Conservation (phyloP, 1,140 invertebrate genomes). For the Reticulitermes speratus region DNA sequence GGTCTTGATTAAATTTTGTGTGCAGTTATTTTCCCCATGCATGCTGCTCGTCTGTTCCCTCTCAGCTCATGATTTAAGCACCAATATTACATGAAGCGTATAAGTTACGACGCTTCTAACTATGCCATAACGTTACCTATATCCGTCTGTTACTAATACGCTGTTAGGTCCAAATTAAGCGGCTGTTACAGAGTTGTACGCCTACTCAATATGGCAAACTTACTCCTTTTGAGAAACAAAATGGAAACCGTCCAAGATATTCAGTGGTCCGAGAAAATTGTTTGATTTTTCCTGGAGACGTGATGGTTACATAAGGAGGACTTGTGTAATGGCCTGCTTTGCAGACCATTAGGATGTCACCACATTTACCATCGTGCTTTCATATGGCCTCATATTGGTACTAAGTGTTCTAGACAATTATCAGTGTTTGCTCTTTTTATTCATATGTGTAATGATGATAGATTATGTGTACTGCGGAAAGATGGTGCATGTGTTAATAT, state of each 20-base stretch:
- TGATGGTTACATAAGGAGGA: neutral
- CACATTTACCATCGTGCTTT: neutral
- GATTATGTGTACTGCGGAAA: neutral
- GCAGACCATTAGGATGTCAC: neutral
- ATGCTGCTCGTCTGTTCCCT: too few species aligned
- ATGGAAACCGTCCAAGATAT: neutral
- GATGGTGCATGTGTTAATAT: neutral
- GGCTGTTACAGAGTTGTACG: too few species aligned
- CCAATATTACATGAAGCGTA: too few species aligned
- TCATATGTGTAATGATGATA: neutral
- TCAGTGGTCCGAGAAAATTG: neutral
- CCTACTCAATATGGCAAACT: neutral
- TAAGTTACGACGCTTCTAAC: too few species aligned
- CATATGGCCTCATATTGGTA: neutral
- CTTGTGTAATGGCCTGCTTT: neutral
- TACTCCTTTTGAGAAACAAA: neutral
- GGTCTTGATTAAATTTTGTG: too few species aligned
- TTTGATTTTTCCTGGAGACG: neutral
- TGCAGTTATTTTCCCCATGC: too few species aligned
- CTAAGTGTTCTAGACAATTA: neutral
- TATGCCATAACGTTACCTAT: too few species aligned
- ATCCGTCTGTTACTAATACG: too few species aligned
- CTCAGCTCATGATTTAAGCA: too few species aligned
- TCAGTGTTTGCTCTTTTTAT: conserved; percentile 3
- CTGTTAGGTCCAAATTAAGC: too few species aligned